Evolutionary conservation across 1,140 invertebrate species (phyloP).

Genomic region (Parasteatoda tepidariorum): DNA sequence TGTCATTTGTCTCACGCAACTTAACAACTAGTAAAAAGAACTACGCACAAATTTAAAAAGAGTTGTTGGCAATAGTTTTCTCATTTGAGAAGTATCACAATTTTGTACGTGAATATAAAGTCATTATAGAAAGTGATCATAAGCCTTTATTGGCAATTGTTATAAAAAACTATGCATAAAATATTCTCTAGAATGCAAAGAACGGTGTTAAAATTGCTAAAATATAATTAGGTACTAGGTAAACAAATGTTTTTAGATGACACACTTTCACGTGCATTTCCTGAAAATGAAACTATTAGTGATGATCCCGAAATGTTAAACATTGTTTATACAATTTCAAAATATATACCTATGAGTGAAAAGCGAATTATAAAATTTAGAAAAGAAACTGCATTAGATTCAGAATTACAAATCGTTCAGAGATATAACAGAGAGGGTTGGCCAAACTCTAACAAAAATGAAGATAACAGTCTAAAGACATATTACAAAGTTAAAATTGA

Average conservation of each 20-base stretch:
- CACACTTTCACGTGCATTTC: not conserved
- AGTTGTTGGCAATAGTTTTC: too few relatives aligned
- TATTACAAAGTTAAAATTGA: not conserved
- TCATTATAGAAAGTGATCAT: constrained; percentile 70
- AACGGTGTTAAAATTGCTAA: constrained; percentile 61
- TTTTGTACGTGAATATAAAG: constrained; percentile 69
- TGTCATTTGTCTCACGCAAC: too few relatives aligned
- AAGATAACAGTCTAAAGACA: not conserved
- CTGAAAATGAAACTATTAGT: constrained; percentile 4
- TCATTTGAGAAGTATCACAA: too few relatives aligned
- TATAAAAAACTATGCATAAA: too few relatives aligned
- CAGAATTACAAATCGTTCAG: constrained; percentile 21
- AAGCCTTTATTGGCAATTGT: constrained; percentile 69
- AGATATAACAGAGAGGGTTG: not conserved
- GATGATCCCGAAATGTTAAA: constrained; percentile 47
- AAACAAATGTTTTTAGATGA: not conserved
- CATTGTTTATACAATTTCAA: constrained; percentile 28
- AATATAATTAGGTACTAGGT: not conserved
- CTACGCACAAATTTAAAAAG: too few relatives aligned
- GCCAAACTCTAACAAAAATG: not conserved
- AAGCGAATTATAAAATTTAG: constrained; percentile 2
- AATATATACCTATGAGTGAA: constrained; percentile 37
- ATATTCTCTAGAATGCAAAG: constrained; percentile 66
- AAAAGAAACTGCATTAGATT: constrained; percentile 9
- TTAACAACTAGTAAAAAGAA: too few relatives aligned